Evolutionary conservation across 2,888 invertebrate genomes (phyloP).

Genomic region (Hecatera dysodea): DNA sequence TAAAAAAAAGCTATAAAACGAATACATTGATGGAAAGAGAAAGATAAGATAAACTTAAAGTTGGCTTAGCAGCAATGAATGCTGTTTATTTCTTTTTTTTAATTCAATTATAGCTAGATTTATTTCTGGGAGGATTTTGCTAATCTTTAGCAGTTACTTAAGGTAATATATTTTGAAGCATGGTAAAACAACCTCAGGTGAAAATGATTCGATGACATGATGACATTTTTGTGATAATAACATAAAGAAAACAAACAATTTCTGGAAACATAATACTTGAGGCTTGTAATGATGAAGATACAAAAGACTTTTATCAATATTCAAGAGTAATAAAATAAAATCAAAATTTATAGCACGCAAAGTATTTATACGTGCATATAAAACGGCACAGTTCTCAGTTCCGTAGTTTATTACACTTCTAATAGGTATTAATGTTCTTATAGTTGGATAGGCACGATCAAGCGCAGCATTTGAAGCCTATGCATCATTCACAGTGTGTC

Average conservation of each 20-base stretch:
- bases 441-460: slow-evolving; percentile 66
- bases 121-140: slow-evolving; percentile 5
- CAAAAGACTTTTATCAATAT: neutral
- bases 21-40: slow-evolving; percentile 25
- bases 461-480: slow-evolving; percentile 61
- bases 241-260: neutral
- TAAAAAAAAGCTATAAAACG: slow-evolving; percentile 33
- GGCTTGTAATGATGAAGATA: neutral
- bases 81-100: too few species aligned
- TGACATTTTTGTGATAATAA: too few species aligned
- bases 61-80: slow-evolving; percentile 24
- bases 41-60: slow-evolving; percentile 24
- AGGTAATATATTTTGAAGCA: slow-evolving; percentile 17
- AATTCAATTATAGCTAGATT: slow-evolving; percentile 44
- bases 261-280: neutral
- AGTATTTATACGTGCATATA: slow-evolving; percentile 52
- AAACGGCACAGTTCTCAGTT: slow-evolving; percentile 49
- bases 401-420: slow-evolving; percentile 56
- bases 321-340: slow-evolving; percentile 24
- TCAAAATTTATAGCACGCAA: slow-evolving; percentile 54
- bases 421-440: slow-evolving; percentile 59
- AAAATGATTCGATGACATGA: too few species aligned
- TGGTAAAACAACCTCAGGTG: neutral
- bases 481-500: slow-evolving; percentile 69
- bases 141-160: slow-evolving; percentile 22